Evolutionary conservation across 2,797 vertebrate species (phyloP).

Genomic region (Chloroceryle amazona): DNA sequence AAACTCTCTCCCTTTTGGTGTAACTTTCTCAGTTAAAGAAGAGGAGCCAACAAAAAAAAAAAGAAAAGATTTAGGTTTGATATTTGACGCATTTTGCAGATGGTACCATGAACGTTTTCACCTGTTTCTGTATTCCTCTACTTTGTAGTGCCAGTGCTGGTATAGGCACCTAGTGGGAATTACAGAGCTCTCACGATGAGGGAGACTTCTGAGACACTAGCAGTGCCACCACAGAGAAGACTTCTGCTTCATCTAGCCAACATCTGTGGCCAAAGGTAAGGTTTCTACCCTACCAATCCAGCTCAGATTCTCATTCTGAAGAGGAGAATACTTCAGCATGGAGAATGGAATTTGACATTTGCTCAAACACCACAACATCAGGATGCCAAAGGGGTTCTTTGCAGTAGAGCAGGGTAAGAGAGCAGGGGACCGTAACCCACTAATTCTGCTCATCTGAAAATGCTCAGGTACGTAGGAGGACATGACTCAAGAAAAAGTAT

Average conservation of each 20-base stretch:
- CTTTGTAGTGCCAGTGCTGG: not conserved
- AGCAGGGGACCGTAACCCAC: not conserved
- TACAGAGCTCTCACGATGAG: not conserved
- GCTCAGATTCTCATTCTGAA: not conserved
- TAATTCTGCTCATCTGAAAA: not conserved
- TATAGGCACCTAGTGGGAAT: not conserved
- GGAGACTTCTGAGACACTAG: not conserved
- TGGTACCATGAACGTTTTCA: not conserved
- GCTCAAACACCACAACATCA: not conserved
- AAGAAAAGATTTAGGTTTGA: not conserved
- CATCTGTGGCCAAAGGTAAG: not conserved
- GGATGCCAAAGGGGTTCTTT: not conserved
- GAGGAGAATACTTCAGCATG: accelerated
- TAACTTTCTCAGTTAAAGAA: not conserved
- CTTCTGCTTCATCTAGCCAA: not conserved
- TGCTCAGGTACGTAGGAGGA: accelerated
- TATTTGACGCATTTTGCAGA: not conserved
- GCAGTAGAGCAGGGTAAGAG: not conserved
- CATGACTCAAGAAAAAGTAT: accelerated
- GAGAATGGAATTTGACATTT: not conserved
- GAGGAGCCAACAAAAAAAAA: not conserved
- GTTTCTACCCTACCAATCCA: not conserved
- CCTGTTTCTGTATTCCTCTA: not conserved
- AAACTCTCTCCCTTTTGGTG: not conserved
- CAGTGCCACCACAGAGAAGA: not conserved